Percentiles rank a stretch among this genome's conserved stretches.
These are phyloP conservation scores for Dugesia japonica DNA, from an alignment of 2,888 invertebrate species.

Conservation along the genomic window DNA sequence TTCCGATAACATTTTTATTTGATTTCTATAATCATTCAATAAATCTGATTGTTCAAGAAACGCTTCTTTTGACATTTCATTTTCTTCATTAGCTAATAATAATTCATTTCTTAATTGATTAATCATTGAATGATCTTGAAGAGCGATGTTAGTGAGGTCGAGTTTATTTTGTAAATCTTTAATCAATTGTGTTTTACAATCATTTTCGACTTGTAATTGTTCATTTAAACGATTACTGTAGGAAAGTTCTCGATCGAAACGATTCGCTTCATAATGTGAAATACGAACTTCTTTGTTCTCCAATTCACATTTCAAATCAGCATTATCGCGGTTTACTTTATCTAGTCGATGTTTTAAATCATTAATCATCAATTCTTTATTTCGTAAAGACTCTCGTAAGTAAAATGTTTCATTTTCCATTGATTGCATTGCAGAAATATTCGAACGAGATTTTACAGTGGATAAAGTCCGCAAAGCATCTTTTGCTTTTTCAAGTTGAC, in stretches of 20 bases:
- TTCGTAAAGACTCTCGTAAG: not conserved
- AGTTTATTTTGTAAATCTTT: not conserved
- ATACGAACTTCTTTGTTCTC: not conserved
- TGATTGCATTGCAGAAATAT: not conserved
- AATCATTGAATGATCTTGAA: not conserved
- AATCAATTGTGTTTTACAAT: not conserved
- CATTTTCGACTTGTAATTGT: not conserved
- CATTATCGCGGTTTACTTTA: not conserved
- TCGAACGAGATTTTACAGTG: not conserved
- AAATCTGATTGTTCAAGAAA: not conserved
- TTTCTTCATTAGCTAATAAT: not conserved
- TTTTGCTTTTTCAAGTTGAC: not conserved
- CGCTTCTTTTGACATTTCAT: not conserved
- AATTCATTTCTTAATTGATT: not conserved
- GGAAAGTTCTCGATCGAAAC: not conserved
- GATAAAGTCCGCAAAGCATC: not conserved
- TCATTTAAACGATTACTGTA: conserved; percentile 4
- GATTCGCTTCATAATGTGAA: not conserved
- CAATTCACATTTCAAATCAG: not conserved
- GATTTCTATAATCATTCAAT: not conserved
- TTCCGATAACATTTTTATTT: not conserved
- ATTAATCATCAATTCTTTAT: not conserved
- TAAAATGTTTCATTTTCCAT: not conserved
- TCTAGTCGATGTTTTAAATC: not conserved
- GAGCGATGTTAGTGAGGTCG: not conserved